Evolutionary conservation across 2,888 invertebrate genomes (phyloP), one percentile per base, ranked within the genome.

Genomic region (Litoditis marina): DNA sequence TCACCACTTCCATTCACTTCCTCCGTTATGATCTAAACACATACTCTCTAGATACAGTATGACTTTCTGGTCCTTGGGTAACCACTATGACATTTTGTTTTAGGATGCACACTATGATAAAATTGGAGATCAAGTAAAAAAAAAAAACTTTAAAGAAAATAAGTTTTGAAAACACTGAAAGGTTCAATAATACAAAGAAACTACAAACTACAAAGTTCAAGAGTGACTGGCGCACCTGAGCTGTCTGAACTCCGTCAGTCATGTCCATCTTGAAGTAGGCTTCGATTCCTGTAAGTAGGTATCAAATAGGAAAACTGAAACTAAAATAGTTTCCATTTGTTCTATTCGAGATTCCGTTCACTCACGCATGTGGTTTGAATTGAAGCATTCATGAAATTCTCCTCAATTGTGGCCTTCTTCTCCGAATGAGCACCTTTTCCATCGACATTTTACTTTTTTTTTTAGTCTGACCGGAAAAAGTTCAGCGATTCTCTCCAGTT

Each of bases 1-100:
- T 81, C 81, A 28, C 80, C 81, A 49, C 76, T 68, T 25, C 83
- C 83, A 60, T 83, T 83, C 34, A 83, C 83, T 60, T 83, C 83
- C 62, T 82, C 83, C 25, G 83, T 83, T 57, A 78, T 79, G 44
- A 83, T 82, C 74, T 79, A 56, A 28, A 76, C 61, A 27, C 16
- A 46, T 19, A n/a, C 22, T 16, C 27, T 27, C 25, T 2, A 27
- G 36, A 7, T 30, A 11, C 3, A 8, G 32, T 19, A 6, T 16
- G 25, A 28, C 13, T 36, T 36, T 36, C 39, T 36, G 11, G 39
- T 36, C 11, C n/a, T 36, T 36, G 39, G n/a, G 13, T 11, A 36
- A 36, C 1, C 39, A 28, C 13, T 50, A 22, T 46, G n/a, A 46
- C 19, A 16, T 46, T n/a, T 19, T n/a, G 8, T n/a, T 46, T 46